A percentile compares a stretch with the other conserved stretches of the same genome.
These are phyloP conservation scores for Parazoanthus swiftii DNA, from an alignment of 92 coral and sea anemone genomes.

Conservation along the genomic window DNA sequence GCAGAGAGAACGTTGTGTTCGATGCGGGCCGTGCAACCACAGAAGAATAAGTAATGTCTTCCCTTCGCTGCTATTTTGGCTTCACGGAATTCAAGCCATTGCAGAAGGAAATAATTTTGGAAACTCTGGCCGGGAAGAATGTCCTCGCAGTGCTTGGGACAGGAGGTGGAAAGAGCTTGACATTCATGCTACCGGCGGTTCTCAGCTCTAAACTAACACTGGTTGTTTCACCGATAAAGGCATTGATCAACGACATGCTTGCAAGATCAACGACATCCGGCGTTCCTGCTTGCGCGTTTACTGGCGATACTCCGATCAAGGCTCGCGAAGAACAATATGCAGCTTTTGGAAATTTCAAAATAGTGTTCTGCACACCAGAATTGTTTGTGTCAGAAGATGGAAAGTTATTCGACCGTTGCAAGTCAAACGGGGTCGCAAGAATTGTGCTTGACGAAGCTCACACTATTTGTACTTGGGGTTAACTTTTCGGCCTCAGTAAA, in stretches of 20 bases:
- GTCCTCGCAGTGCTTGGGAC: slow-evolving; percentile 46
- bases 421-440: slow-evolving; percentile 2
- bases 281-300: slow-evolving; percentile 40
- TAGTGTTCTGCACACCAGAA: slow-evolving; percentile 47
- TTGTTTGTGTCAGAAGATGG: slow-evolving; percentile 11
- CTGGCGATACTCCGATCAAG: slow-evolving; percentile 30
- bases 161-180: slow-evolving; percentile 49
- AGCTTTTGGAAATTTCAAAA: neutral
- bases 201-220: slow-evolving; percentile 39
- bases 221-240: slow-evolving; percentile 36
- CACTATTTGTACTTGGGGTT: slow-evolving; percentile 47
- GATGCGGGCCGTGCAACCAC: too few relatives aligned
- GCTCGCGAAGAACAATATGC: neutral
- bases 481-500: slow-evolving; percentile 45
- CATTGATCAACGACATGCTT: slow-evolving; percentile 41
- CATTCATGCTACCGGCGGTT: slow-evolving; percentile 46
- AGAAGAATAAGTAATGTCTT: too few relatives aligned
- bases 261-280: neutral
- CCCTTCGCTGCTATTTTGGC: slow-evolving; percentile 31
- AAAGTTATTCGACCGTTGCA: neutral
- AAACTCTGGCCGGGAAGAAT: slow-evolving; percentile 20
- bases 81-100: slow-evolving; percentile 37
- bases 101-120: slow-evolving; percentile 40
- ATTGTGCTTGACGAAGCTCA: slow-evolving; percentile 52
- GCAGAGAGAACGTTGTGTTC: neutral